Conservation (phyloP, 2,113 vertebrate genomes). For the Australoheros scitulus region DNA sequence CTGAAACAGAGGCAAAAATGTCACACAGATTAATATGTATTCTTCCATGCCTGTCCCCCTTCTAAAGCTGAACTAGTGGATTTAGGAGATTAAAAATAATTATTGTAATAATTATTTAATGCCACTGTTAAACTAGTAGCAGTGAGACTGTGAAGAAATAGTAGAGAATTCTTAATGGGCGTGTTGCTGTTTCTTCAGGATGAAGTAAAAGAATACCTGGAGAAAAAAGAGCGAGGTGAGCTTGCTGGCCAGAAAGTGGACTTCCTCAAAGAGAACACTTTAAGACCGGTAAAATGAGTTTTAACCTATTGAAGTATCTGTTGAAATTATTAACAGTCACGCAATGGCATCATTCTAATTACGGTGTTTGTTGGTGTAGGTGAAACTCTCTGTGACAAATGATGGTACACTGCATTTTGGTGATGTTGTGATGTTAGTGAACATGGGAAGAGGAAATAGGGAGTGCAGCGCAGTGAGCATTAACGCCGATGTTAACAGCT, state of each 20-base stretch:
- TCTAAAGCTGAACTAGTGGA: background rate
- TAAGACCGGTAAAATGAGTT: slow-evolving; percentile 81
- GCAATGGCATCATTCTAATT: background rate
- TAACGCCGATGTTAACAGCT: slow-evolving; percentile 72
- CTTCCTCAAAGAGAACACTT: slow-evolving; percentile 78
- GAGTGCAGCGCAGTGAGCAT: slow-evolving; percentile 76
- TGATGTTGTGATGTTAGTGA: slow-evolving; percentile 87
- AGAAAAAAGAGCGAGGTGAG: slow-evolving; percentile 83
- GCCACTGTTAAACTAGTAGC: background rate
- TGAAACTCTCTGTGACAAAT: slow-evolving; percentile 76
- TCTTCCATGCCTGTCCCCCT: no score
- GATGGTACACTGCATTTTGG: slow-evolving; percentile 87
- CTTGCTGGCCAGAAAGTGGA: slow-evolving; percentile 84
- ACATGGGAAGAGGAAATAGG: slow-evolving; percentile 29
- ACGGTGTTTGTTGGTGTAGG: slow-evolving; percentile 69
- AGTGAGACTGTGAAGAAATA: background rate
- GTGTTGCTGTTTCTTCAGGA: slow-evolving; percentile 75
- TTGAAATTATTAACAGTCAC: background rate
- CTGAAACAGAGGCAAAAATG: background rate
- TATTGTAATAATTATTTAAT: background rate
- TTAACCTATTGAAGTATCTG: background rate
- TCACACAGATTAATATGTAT: background rate
- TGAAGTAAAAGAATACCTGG: slow-evolving; percentile 80
- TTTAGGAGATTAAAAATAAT: background rate
- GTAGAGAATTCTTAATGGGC: background rate